A percentile compares a stretch with the other conserved stretches of the same genome.
Evolutionary conservation across 2,113 vertebrate species (phyloP).

Genomic region (Camelus bactrianus): DNA sequence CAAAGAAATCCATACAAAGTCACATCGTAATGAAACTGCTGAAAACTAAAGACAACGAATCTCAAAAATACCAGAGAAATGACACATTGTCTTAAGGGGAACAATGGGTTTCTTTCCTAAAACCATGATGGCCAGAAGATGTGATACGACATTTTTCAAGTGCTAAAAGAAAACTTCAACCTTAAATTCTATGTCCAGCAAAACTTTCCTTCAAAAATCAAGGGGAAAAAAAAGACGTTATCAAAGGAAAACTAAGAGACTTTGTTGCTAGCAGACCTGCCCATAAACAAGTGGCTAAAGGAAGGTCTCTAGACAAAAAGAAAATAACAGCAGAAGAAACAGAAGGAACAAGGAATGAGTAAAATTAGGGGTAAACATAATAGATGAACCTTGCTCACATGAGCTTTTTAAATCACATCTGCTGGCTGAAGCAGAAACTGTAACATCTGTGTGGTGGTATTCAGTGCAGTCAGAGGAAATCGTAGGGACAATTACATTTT

Average conservation of each 20-base stretch:
- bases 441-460: neutral
- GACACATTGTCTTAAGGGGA: neutral
- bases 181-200: neutral
- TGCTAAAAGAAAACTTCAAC: constrained; percentile 2
- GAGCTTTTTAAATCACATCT: neutral
- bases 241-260: constrained; percentile 24
- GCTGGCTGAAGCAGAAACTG: neutral
- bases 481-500: neutral
- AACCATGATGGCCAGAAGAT: neutral
- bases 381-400: neutral
- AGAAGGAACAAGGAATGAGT: neutral
- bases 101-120: neutral
- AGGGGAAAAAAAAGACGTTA: constrained; percentile 16
- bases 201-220: constrained; percentile 5
- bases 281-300: neutral
- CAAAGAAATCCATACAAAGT: neutral
- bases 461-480: neutral
- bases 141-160: constrained; percentile 6
- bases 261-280: neutral
- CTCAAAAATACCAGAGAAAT: neutral
- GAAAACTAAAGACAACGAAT: constrained; percentile 27
- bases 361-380: neutral
- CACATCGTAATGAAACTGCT: neutral
- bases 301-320: constrained; percentile 11
- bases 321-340: neutral